Base-by-base conservation (phyloP, 2,113 vertebrate species). In the Puffinus mauretanicus region DNA sequence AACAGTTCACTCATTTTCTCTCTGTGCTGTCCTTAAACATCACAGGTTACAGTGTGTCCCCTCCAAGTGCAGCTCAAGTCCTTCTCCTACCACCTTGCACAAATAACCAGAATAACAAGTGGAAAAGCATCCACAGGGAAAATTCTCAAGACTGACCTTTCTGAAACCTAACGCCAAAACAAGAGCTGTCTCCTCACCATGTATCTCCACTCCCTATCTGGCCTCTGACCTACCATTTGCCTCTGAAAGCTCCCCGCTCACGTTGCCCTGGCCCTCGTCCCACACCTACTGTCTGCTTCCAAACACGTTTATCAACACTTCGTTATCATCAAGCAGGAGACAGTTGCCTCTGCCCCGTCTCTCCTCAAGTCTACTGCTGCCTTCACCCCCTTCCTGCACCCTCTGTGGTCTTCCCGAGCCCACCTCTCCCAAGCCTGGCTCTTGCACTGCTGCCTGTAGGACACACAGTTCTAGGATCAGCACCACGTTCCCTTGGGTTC, bases 101-200 rank as follows among this genome's bases (percentile, higher is more conserved):
- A 95, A 95, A 79, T 51, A 77, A 86, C 54, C 38, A 73, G 57
- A 90, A 65, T 69, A 77, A 90, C 66, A 92, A 93, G 40, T 66
- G 70, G 90, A 80, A 97, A 95, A 94, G 71, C 22, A 83, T 70
- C 76, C 80, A 86, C 30, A 92, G 57, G 78, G 85, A 94, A 95
- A 93, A 95, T 69, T 77, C 84, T 93, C 84, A 80, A 64, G 47
- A 80, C 30, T 77, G 85, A 96, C 93, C 88, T 96, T 95, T 95
- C 67, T 34, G 46, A 94, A 83, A 86, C 36, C 75, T 66, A 61
- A 85, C 90, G 44, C 13, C 32, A 92, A 91, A 95, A 85, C 55
- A 88, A 54, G 44, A 92, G 62, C 26, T 80, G 90, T 32, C 79
- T 82, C 76, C 54, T 88, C 46, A 62, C 7, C n/a, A 6, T 6